Evolutionary conservation across 2,797 vertebrate genomes (phyloP).

Genomic region (Clarias pachynema): DNA sequence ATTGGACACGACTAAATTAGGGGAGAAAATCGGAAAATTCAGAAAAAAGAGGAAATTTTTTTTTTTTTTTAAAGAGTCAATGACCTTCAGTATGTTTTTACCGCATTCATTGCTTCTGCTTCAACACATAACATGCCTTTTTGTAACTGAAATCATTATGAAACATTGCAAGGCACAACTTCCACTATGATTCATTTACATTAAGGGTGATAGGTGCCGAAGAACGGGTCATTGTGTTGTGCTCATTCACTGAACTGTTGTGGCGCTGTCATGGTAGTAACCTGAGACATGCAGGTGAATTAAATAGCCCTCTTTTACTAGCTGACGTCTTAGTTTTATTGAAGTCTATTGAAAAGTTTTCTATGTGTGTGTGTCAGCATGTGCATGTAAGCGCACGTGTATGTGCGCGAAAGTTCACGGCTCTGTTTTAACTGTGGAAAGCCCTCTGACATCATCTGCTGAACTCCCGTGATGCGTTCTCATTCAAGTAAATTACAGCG

Average conservation of each 20-base stretch:
- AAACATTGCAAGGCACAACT: neutral
- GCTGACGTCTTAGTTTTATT: constrained; percentile 32
- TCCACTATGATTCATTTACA: neutral
- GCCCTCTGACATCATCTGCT: constrained; percentile 58
- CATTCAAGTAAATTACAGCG: constrained; percentile 58
- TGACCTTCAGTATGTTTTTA: neutral
- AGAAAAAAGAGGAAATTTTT: no score
- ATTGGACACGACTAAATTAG: no score
- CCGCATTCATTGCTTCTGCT: neutral
- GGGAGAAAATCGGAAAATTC: no score
- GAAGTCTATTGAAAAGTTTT: constrained; percentile 38
- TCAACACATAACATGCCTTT: neutral
- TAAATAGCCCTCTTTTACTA: constrained; percentile 36
- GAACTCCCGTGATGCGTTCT: constrained; percentile 45
- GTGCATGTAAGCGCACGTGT: constrained; percentile 19
- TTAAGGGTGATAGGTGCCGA: neutral
- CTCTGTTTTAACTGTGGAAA: constrained; percentile 52
- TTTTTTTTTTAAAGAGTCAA: neutral
- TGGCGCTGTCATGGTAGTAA: neutral
- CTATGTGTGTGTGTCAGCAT: constrained; percentile 22
- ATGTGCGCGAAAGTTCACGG: constrained; percentile 40
- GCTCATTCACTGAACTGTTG: constrained; percentile 5
- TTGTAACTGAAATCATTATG: constrained; percentile 3
- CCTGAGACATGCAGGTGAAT: constrained; percentile 8
- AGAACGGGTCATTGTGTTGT: constrained; percentile 1